Conservation (phyloP, 2,888 invertebrate species). For the Drosophila barbarae region DNA sequence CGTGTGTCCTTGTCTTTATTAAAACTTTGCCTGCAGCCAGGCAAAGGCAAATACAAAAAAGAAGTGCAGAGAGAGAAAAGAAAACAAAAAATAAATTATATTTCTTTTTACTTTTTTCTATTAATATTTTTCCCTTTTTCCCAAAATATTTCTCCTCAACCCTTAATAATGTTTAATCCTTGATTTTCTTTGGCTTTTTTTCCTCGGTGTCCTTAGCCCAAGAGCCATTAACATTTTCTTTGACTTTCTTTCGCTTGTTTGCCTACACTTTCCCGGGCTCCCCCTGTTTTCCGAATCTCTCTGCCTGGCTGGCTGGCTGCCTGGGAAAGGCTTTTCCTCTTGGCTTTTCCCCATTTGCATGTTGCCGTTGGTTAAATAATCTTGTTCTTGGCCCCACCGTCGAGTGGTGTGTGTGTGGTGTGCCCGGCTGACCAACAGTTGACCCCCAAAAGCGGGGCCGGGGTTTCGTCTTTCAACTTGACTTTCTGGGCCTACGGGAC, state of each 20-base stretch:
- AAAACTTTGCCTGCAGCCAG: slow-evolving; percentile 61
- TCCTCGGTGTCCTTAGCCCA: neutral
- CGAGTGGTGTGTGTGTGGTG: slow-evolving; percentile 22
- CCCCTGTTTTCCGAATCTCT: slow-evolving; percentile 12
- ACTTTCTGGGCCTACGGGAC: slow-evolving; percentile 58
- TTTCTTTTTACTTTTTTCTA: neutral
- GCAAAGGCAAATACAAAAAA: slow-evolving; percentile 29
- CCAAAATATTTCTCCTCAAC: neutral
- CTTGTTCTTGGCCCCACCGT: slow-evolving; percentile 48
- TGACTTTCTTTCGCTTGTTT: slow-evolving; percentile 35
- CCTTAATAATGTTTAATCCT: neutral
- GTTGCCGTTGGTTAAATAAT: slow-evolving; percentile 49
- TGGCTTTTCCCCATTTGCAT: slow-evolving; percentile 21
- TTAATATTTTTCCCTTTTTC: neutral
- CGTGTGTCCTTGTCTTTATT: slow-evolving; percentile 65
- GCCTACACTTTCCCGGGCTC: slow-evolving; percentile 24
- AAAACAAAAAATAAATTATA: no score
- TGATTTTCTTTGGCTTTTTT: rapidly evolving
- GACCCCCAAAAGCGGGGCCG: slow-evolving; percentile 49
- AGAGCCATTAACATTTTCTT: slow-evolving; percentile 46
- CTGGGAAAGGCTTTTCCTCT: slow-evolving; percentile 13
- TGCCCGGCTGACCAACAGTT: slow-evolving; percentile 44
- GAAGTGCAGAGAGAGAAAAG: slow-evolving; percentile 10
- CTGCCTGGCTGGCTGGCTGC: neutral
- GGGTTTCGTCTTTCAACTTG: slow-evolving; percentile 66